Evolutionary conservation across 2,113 vertebrate species (phyloP), one percentile per base, ranked within the genome.

Genomic region (Columba janthina): DNA sequence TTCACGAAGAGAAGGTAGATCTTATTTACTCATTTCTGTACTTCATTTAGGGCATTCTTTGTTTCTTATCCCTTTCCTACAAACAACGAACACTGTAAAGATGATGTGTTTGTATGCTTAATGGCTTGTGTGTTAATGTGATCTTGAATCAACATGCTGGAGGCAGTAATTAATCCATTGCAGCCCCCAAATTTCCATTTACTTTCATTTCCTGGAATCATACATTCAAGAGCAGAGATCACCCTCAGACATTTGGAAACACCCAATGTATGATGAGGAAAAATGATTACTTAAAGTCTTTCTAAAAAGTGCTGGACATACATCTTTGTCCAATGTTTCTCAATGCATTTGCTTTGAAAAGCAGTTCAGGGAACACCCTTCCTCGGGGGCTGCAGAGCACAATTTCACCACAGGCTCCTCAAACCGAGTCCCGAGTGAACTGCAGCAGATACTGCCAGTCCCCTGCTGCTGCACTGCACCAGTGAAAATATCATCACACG

Each of bases 201-300:
- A 67, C 20, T 71, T 90, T 74, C 6, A 69, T 89, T 86, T 94
- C 74, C 70, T 73, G 44, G 12, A 90, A 40, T 75, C 62, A n/a
- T 53, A 54, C 17, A 36, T 61, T 22, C 79, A 11, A 65, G 70
- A 93, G 50, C 66, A 93, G 57, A 87, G 28, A 84, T 40, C 48
- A 72, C 34, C 17, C 5, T 58, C 76, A 67, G 38, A 51, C 73
- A n/a, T 71, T 75, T 57, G 57, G 62, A 84, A 95, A 83, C 69
- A 54, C n/a, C 36, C 62, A 82, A 32, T 17, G 26, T 11, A 20
- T 0, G 1, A 73, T 11, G 20, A 50, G 28, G n/a, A n/a, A 89
- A 70, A 88, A 58, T 21, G 26, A 75, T 25, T 50, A 31, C 10
- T 54, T 15, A 5, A 71, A 85, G 15, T 15, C 12, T 61, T 73